Conservation (phyloP, 2,113 vertebrate genomes). For the Bufo gargarizans region DNA sequence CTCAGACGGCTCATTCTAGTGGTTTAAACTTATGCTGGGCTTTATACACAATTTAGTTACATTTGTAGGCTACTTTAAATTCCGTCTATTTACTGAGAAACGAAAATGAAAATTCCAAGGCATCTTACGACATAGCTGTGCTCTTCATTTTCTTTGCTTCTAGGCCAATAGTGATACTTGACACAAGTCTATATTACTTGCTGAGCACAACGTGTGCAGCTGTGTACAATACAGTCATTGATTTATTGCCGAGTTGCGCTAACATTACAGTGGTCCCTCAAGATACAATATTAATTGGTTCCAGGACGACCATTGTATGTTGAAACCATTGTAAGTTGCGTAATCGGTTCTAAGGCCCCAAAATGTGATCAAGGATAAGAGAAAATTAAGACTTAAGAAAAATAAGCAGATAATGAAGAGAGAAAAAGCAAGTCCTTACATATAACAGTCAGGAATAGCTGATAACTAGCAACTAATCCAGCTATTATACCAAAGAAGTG, state of each 20-base stretch:
- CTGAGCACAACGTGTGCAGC: background rate
- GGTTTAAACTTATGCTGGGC: background rate
- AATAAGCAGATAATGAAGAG: no score
- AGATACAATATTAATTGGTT: no score
- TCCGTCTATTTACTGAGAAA: background rate
- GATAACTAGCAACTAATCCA: no score
- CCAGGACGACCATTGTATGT: no score
- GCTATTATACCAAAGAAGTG: no score
- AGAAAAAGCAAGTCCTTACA: no score
- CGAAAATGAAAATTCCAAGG: no score
- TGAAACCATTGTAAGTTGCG: no score
- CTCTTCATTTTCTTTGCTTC: background rate
- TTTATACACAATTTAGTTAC: background rate
- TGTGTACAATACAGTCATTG: background rate
- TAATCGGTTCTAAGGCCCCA: no score
- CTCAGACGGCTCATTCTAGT: background rate
- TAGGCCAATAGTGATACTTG: background rate
- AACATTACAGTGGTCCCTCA: background rate
- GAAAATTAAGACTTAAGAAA: no score
- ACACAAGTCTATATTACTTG: background rate
- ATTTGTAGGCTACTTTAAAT: background rate
- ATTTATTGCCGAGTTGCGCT: constrained; percentile 66
- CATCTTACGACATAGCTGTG: background rate
- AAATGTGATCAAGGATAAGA: no score
- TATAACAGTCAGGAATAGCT: no score